Evolutionary conservation across 2,113 vertebrate genomes (phyloP).

Genomic region (Hyperoodon ampullatus): DNA sequence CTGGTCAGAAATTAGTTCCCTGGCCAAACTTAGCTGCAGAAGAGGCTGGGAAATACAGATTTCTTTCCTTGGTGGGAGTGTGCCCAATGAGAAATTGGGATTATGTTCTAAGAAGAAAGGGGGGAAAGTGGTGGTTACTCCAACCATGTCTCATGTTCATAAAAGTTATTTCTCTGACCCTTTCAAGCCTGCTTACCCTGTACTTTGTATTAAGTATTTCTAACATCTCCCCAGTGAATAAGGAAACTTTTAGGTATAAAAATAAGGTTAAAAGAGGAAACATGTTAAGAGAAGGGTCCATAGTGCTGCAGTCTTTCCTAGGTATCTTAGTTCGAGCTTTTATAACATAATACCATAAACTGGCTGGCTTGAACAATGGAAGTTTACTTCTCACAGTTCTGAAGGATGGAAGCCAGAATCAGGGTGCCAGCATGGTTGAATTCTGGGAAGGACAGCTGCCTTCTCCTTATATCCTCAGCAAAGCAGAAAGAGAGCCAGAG

Average conservation of each 20-base stretch:
- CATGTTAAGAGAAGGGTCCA: background rate
- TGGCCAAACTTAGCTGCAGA: background rate
- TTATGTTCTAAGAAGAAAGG: background rate
- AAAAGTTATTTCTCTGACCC: background rate
- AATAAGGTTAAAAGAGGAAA: background rate
- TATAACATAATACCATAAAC: background rate
- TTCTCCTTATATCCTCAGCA: background rate
- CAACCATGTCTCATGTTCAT: background rate
- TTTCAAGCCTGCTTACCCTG: background rate
- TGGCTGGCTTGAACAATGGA: background rate
- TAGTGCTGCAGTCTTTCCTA: background rate
- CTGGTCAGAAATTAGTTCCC: background rate
- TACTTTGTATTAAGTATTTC: background rate
- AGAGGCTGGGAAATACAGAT: background rate
- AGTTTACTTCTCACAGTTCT: background rate
- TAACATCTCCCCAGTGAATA: background rate
- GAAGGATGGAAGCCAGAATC: background rate
- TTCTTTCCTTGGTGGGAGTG: accelerated
- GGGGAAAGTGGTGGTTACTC: background rate
- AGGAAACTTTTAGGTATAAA: background rate
- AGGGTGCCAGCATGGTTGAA: background rate
- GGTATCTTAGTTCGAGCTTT: background rate
- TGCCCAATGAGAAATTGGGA: background rate
- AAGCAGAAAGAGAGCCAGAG: background rate
- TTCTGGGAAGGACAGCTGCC: background rate